Conservation (phyloP, 1,140 invertebrate species). For the Hormaphis cornu region DNA sequence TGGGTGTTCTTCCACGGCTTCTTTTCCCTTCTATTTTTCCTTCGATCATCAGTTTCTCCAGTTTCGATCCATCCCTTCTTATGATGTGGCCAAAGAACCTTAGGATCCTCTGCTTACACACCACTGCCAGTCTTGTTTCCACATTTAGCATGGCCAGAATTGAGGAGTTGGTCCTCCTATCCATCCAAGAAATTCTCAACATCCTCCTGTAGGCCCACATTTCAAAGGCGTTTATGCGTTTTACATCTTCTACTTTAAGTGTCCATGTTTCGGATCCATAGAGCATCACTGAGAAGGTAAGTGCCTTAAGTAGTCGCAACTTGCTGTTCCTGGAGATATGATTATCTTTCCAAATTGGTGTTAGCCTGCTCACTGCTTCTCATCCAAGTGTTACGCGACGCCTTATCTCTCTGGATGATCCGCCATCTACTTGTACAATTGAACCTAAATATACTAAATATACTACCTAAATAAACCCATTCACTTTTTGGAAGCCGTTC, state of each 20-base stretch:
- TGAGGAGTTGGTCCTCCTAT: background rate
- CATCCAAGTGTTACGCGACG: background rate
- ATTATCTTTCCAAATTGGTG: background rate
- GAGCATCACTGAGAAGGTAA: background rate
- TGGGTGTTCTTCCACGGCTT: too few species aligned
- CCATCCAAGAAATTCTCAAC: too few species aligned
- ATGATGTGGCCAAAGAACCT: too few species aligned
- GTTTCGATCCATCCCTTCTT: too few species aligned
- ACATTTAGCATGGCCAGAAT: too few species aligned
- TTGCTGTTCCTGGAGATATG: constrained; percentile 1
- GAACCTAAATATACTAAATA: background rate
- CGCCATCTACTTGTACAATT: background rate
- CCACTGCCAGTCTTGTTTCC: too few species aligned
- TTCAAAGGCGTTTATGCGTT: constrained; percentile 7
- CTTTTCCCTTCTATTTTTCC: too few species aligned
- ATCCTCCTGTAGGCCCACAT: constrained; percentile 16
- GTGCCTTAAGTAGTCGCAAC: background rate
- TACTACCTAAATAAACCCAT: background rate
- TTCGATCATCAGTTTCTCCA: background rate
- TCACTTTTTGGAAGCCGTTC: background rate
- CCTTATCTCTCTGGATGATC: background rate
- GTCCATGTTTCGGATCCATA: constrained; percentile 15
- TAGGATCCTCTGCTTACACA: too few species aligned
- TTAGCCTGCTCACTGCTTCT: background rate
- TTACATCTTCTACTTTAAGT: background rate